Base-by-base conservation (phyloP, 1,140 invertebrate species). In the Dolichoris vasculosae region DNA sequence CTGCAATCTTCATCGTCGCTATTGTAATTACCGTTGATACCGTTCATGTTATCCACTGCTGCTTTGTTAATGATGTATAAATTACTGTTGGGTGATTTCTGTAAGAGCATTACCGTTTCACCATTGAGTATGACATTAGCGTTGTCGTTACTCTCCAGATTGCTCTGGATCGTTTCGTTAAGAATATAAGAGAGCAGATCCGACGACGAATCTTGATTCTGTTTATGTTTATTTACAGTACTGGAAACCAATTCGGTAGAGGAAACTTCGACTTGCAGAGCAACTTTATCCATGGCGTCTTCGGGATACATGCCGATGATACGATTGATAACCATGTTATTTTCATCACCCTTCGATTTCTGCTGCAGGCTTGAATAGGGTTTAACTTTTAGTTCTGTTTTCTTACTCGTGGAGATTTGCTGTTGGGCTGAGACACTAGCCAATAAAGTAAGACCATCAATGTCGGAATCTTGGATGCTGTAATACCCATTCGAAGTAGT, bases 31-130 rank as follows among this genome's bases (percentile, higher is more conserved):
- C 86, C 90, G 64, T 73, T 87, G 77, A 8, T 82, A 15, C 51
- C n/a, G 32, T 51, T 63, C 3, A 76, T 26, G 73, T 85, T 89
- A 69, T 93, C 92, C 11, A 93, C 91, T 0, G 90, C 89, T 0
- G 93, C 92, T 86, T 94, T 94, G 73, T 93, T 94, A 26, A 93
- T 93, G 1, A 93, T 92, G 67, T 93, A 94, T 4, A 93, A 81
- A 87, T 94, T 93, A n/a, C 92, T 93, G 82, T 94, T 93, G 0
- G 92, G 93, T 13, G 93, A 92, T 30, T 93, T 94, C 83, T 90
- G 92, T 23, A 91, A 59, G 0, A 93, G 75, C 32, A 93, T 89
- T 7, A 94, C 90, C 0, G 92, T 93, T 55, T 94, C 93, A 0
- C 93, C 93, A 51, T 92, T 93, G 4, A 93, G 69, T 80, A 94